These are phyloP conservation scores for Darevskia mixta DNA, from an alignment of 2,797 vertebrate genomes.

Conservation along the genomic window DNA sequence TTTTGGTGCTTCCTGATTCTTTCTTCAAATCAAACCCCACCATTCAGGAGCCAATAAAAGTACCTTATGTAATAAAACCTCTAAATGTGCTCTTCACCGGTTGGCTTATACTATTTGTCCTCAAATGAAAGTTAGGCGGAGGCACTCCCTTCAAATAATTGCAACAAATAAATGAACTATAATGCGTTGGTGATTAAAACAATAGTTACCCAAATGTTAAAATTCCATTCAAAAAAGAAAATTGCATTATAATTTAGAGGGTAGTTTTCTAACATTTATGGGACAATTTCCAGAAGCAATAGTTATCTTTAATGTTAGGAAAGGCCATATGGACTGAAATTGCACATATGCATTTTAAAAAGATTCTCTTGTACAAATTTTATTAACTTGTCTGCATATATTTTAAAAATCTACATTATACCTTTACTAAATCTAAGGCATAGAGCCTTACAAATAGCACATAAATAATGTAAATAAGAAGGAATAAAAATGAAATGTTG, in stretches of 20 bases:
- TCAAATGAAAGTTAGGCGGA: neutral
- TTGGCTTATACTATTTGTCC: neutral
- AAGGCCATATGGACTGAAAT: neutral
- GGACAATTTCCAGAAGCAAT: neutral
- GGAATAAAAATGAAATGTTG: neutral
- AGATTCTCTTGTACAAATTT: neutral
- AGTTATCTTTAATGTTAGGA: neutral
- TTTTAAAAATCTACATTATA: neutral
- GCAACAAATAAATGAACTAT: neutral
- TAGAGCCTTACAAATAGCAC: neutral
- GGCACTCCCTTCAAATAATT: neutral
- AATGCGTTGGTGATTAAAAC: neutral
- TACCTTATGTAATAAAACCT: neutral
- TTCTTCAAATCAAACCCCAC: neutral
- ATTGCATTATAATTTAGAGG: constrained; percentile 3
- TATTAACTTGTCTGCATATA: neutral
- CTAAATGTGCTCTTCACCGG: neutral
- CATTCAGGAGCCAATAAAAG: neutral
- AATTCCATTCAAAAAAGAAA: neutral
- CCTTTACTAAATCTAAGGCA: neutral
- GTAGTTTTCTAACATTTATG: neutral
- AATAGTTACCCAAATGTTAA: neutral
- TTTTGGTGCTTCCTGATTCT: neutral
- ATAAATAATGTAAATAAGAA: neutral
- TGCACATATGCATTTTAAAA: neutral